These are phyloP conservation scores for Archips xylosteana DNA, from an alignment of 2,888 invertebrate species.

Conservation along the genomic window DNA sequence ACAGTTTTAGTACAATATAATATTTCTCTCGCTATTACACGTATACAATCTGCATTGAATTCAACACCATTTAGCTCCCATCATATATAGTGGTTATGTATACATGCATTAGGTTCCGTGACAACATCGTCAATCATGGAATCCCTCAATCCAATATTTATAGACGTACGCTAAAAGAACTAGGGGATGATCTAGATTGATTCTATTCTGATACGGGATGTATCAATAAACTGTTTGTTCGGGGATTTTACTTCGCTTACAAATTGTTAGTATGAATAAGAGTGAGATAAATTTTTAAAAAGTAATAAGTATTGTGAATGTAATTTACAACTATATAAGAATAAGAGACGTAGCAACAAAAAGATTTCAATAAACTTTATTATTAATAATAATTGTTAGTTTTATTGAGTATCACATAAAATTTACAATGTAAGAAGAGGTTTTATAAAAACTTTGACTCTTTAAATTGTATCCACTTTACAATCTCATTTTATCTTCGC, in stretches of 20 bases:
- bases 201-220: conserved; percentile 15
- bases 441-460: no score
- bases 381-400: no score
- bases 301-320: neutral
- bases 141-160: conserved; percentile 42
- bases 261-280: conserved; percentile 14
- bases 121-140: conserved; percentile 35
- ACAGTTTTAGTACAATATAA: neutral
- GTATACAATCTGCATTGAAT: neutral
- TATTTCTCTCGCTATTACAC: neutral
- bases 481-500: no score
- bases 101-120: conserved; percentile 20
- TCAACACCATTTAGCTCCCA: neutral
- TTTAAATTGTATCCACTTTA: no score
- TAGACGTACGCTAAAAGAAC: conserved; percentile 33
- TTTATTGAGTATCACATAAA: no score
- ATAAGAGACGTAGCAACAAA: neutral
- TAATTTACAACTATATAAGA: neutral
- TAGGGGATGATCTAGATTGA: conserved; percentile 39
- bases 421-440: no score
- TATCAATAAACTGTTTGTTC: conserved; percentile 30
- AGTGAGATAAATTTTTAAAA: neutral
- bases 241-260: conserved; percentile 27
- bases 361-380: neutral
- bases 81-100: neutral